Evolutionary conservation across 64 coral and sea anemone species (phyloP), one percentile per base, ranked within the genome.

Genomic region (Pachyseris speciosa): DNA sequence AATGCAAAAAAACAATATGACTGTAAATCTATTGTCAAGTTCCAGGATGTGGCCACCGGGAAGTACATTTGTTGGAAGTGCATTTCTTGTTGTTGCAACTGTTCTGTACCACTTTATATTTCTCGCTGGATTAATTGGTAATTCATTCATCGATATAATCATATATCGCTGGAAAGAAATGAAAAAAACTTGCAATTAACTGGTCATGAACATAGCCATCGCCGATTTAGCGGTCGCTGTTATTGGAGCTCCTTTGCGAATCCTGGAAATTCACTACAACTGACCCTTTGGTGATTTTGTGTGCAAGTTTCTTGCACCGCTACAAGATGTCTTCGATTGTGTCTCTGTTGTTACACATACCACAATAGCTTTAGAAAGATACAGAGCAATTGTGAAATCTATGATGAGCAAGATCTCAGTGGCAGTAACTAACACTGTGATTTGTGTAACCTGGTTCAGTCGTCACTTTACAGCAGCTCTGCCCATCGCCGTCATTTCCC

Each of bases 301-400:
- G 70, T 95, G 93, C 34, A 67, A 59, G 32, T 50, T 90, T 0
- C 28, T 95, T 12, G 60, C 52, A 9, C 93, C 93, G n/a, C n/a
- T n/a, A n/a, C n/a, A n/a, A n/a, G n/a, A n/a, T n/a, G n/a, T n/a
- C 5, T 95, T 91, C 15, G 52, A 91, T 6, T 85, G 87, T 9
- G 93, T 95, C 12, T 95, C 93, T 31, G 87, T 95, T 8, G 37
- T 95, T 16, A 79, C 93, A 3, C 93, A 95, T 25, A 95, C 93
- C 26, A 61, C 75, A 8, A 95, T 95, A 36, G 93, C 93, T 20
- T 24, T 95, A 15, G 93, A 95, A 30, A 85, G 93, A 49, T 76
- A 95, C 37, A 50, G 93, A 37, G 93, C 87, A 16, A 95, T n/a
- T n/a, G 93, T 85, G 28, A 91, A 88, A 20, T 86, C 93, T 11